Evolutionary conservation across 1,140 invertebrate species (phyloP).

Genomic region (Geopemphigus sp.): DNA sequence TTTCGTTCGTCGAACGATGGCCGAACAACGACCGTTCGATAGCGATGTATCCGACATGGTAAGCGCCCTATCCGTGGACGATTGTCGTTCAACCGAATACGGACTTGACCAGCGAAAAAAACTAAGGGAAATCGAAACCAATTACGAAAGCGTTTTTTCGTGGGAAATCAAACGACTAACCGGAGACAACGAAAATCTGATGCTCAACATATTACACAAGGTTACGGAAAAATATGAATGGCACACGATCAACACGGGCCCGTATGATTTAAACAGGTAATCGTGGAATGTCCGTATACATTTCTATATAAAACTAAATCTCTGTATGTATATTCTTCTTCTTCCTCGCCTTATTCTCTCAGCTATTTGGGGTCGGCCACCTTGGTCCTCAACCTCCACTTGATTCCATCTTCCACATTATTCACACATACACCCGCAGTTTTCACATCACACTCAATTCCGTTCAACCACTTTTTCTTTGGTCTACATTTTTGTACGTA

Average conservation of each 20-base stretch:
- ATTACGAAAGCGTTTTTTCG: slow-evolving; percentile 9
- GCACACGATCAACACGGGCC: too few species aligned
- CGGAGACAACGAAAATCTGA: neutral
- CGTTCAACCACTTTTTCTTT: neutral
- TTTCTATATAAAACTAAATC: neutral
- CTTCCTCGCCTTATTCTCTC: too few species aligned
- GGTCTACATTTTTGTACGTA: neutral
- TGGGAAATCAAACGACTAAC: neutral
- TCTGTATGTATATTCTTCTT: too few species aligned
- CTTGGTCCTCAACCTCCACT: too few species aligned
- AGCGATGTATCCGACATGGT: neutral
- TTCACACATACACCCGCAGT: too few species aligned
- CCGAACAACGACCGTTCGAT: neutral
- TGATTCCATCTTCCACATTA: too few species aligned
- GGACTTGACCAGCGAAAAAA: neutral
- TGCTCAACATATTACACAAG: neutral
- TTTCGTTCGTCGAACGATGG: slow-evolving; percentile 8
- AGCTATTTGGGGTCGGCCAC: too few species aligned
- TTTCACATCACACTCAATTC: neutral
- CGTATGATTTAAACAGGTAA: slow-evolving; percentile 39
- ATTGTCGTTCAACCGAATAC: neutral
- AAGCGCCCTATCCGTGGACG: neutral
- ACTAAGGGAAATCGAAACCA: neutral
- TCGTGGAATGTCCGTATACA: neutral
- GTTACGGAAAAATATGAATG: neutral